These are phyloP conservation scores for Dorcus hopei DNA, from an alignment of 2,888 invertebrate species.

Conservation along the genomic window DNA sequence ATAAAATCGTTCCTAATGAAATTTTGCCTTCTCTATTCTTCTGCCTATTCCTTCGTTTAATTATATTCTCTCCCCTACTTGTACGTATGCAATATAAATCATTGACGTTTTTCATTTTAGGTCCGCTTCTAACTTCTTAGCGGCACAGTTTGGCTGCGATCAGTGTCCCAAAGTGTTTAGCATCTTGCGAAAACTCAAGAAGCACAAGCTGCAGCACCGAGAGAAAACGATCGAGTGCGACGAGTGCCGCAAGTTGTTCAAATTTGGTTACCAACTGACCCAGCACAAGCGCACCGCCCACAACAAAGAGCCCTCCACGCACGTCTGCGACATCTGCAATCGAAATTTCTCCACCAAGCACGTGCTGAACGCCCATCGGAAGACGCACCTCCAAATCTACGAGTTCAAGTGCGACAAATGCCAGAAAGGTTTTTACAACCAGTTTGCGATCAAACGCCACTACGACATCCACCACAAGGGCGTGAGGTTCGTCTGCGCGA, in stretches of 20 bases:
- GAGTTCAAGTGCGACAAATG: conserved; percentile 35
- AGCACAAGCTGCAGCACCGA: neutral
- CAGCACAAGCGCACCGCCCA: neutral
- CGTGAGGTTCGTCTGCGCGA: conserved; percentile 31
- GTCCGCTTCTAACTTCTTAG: too few relatives aligned
- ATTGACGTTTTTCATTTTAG: too few relatives aligned
- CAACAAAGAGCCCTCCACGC: neutral
- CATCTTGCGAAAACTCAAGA: neutral
- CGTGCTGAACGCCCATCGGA: neutral
- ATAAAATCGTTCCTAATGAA: too few relatives aligned
- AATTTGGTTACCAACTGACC: neutral
- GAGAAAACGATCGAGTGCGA: neutral
- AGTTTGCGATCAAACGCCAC: conserved; percentile 25
- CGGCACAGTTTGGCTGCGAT: conserved; percentile 39
- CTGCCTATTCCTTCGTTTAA: too few relatives aligned
- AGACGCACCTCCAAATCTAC: conserved; percentile 2
- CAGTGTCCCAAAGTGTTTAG: conserved; percentile 18
- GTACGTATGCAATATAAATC: too few relatives aligned
- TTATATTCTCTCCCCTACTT: too few relatives aligned
- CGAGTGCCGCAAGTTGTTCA: neutral
- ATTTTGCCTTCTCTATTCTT: too few relatives aligned
- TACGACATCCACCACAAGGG: conserved; percentile 19
- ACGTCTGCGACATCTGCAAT: conserved; percentile 34
- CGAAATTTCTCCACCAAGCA: conserved; percentile 12
- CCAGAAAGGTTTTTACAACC: conserved; percentile 37